Evolutionary conservation across 2,888 invertebrate species (phyloP), one percentile per base, ranked within the genome.

Genomic region (Liopterus haemorrhoidalis): DNA sequence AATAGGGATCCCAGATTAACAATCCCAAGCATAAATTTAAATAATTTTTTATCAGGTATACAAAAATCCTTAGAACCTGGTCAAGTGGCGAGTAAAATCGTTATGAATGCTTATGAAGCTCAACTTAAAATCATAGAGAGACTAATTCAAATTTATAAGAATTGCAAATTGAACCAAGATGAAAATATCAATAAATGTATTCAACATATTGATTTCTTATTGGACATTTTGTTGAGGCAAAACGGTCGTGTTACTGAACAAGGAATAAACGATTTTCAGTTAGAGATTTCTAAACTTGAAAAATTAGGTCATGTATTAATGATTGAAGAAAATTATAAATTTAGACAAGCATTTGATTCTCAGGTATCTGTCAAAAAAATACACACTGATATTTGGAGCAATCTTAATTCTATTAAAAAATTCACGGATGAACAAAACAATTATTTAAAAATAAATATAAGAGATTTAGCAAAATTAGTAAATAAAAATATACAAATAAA

Each of bases 251-350:
- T 64, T 24, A 61, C 61, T 6, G 48, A 56, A 12, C 65, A 67
- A 53, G 61, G 62, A 51, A 54, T 59, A 11, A 46, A 54, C 4
- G 66, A 67, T 52, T 54, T 62, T 15, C 36, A 53, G 16, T 24
- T 53, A n/a, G 66, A 67, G 53, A 45, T 62, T 9, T 50, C 58
- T 27, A 51, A 65, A 20, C 53, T 66, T 11, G 40, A 52, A 15
- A 53, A 60, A 45, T 57, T 62, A n/a, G 46, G 54, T 2, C 55
- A 62, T 38, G 54, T 64, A 19, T 36, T 22, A 11, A 33, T 33
- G 20, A 48, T 57, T 9, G 39, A 50, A 28, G 46, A 46, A 14
- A 46, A 45, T 18, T 3, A 5, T 2, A 28, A 39, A 6, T 50
- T 48, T 41, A 12, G 22, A 37, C 2, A 31, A 9, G 33, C 51